Percentiles rank a stretch among this genome's conserved stretches.
These are phyloP conservation scores for Philereme transversata DNA, from an alignment of 2,888 invertebrate species.

Conservation along the genomic window DNA sequence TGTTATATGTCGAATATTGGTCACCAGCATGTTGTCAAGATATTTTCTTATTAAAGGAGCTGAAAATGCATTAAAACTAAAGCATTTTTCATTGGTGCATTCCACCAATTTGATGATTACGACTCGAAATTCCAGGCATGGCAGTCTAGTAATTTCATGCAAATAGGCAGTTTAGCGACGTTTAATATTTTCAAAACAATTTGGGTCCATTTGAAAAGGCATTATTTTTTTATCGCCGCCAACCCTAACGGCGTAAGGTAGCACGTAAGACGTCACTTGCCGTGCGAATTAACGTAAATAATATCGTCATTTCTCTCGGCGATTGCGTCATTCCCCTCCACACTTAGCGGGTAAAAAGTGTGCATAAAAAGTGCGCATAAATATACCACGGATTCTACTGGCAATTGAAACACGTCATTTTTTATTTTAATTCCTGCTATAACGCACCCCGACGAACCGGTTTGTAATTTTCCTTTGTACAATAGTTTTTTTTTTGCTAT, in stretches of 20 bases:
- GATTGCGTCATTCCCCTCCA: slow-evolving; percentile 78
- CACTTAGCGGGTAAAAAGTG: slow-evolving; percentile 69
- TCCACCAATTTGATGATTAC: neutral
- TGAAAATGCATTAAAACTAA: neutral
- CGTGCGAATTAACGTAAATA: slow-evolving; percentile 83
- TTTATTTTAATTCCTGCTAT: slow-evolving; percentile 14
- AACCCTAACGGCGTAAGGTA: slow-evolving; percentile 56
- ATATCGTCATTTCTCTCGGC: slow-evolving; percentile 76
- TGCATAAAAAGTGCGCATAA: slow-evolving; percentile 56
- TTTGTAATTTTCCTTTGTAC: no score
- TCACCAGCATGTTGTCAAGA: no score
- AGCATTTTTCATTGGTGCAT: neutral
- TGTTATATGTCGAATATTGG: no score
- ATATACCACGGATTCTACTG: slow-evolving; percentile 6
- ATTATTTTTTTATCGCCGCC: slow-evolving; percentile 45
- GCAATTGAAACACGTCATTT: slow-evolving; percentile 23
- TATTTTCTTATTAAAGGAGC: no score
- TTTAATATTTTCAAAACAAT: slow-evolving; percentile 29
- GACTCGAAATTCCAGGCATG: slow-evolving; percentile 7
- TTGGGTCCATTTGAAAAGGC: slow-evolving; percentile 23
- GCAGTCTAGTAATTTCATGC: slow-evolving; percentile 13
- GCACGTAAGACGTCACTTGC: slow-evolving; percentile 79
- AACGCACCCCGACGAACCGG: neutral
- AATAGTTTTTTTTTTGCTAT: no score
- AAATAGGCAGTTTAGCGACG: slow-evolving; percentile 22